Evolutionary conservation across 2,113 vertebrate genomes (phyloP).

Genomic region (Solenodon paradoxus): DNA sequence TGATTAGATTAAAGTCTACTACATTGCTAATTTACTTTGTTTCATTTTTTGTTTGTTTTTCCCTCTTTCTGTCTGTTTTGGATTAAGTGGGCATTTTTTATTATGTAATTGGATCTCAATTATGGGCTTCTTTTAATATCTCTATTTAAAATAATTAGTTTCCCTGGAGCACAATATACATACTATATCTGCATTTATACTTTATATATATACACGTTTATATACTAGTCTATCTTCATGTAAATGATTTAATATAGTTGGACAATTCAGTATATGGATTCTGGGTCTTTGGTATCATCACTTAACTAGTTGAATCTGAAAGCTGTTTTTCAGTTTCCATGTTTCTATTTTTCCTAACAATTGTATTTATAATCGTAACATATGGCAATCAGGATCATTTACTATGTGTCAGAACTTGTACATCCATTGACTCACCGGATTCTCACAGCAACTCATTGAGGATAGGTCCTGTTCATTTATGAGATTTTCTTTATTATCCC

Average conservation of each 20-base stretch:
- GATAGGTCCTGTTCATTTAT: not conserved
- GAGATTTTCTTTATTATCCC: too few relatives aligned
- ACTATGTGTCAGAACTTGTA: not conserved
- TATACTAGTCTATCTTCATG: not conserved
- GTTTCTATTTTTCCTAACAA: not conserved
- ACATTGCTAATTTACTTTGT: not conserved
- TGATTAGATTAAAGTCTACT: not conserved
- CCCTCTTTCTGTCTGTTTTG: not conserved
- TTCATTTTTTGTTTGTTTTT: not conserved
- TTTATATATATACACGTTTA: too few relatives aligned
- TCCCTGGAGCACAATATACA: not conserved
- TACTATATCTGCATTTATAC: not conserved
- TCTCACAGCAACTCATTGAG: not conserved
- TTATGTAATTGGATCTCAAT: conserved; percentile 8
- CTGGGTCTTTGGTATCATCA: not conserved
- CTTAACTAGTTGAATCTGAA: not conserved
- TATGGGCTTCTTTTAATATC: not conserved
- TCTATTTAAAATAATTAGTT: not conserved
- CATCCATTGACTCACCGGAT: not conserved
- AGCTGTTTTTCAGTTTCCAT: not conserved
- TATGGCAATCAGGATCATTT: not conserved
- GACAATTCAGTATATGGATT: not conserved
- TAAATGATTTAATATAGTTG: too few relatives aligned
- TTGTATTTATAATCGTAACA: not conserved
- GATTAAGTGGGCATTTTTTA: not conserved